Evolutionary conservation across 2,113 vertebrate genomes (phyloP).

Genomic region (Gallinago undulata): DNA sequence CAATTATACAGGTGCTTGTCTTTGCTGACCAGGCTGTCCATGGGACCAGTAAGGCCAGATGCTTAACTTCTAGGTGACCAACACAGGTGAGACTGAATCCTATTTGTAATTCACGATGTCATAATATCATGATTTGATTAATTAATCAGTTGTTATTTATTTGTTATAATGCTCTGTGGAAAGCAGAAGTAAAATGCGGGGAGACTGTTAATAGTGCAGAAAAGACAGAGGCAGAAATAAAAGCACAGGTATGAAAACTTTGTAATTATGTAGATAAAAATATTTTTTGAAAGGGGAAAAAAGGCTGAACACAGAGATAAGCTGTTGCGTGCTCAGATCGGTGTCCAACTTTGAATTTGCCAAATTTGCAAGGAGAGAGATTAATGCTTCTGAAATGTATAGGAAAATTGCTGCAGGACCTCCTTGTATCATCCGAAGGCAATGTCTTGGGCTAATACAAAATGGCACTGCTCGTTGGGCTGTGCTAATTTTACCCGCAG

Average conservation of each 20-base stretch:
- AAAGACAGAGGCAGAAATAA: not conserved
- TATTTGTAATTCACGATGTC: not conserved
- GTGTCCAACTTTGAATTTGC: not conserved
- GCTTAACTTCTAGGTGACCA: not conserved
- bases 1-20: not conserved
- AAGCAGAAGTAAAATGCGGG: not conserved
- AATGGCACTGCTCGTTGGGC: not conserved
- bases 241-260: not conserved
- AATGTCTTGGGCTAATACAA: not conserved
- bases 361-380: not conserved
- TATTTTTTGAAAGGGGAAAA: not conserved
- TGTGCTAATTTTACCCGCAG: not conserved
- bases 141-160: not conserved
- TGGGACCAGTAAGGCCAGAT: not conserved
- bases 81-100: not conserved
- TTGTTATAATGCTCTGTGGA: not conserved
- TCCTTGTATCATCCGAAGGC: not conserved
- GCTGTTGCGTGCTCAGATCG: not conserved
- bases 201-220: not conserved
- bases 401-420: not conserved
- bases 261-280: not conserved
- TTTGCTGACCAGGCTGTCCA: not conserved
- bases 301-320: not conserved
- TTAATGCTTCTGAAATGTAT: not conserved
- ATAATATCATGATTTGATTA: not conserved